Conservation (phyloP, 2,113 vertebrate species). For the Clarias batrachus region DNA sequence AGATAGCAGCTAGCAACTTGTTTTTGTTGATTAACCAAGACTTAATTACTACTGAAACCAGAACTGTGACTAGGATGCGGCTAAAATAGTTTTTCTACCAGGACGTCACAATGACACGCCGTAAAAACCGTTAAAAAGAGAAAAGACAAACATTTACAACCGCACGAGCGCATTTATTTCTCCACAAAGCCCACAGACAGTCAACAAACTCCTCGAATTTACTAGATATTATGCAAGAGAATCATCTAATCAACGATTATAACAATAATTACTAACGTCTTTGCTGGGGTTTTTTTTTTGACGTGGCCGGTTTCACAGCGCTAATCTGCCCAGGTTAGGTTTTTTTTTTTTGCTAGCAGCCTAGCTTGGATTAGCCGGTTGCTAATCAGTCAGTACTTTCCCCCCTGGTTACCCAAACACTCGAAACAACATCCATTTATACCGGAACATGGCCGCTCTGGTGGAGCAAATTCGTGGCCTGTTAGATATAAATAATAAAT, state of each 20-base stretch:
- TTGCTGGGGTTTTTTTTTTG: background rate
- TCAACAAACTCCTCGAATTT: background rate
- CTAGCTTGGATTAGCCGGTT: background rate
- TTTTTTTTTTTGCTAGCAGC: background rate
- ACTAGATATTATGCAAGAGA: background rate
- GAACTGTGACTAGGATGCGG: background rate
- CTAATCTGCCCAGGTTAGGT: background rate
- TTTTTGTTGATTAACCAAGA: background rate
- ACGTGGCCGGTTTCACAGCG: background rate
- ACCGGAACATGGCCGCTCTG: background rate
- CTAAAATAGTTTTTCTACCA: background rate
- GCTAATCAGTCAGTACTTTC: conserved; percentile 10
- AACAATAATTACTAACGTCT: background rate
- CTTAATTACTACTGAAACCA: background rate
- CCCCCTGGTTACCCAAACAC: background rate
- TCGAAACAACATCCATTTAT: background rate
- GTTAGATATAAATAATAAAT: background rate
- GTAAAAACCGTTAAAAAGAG: background rate
- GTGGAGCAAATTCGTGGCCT: background rate
- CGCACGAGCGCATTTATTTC: background rate
- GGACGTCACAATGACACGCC: background rate
- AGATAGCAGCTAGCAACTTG: background rate
- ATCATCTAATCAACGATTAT: background rate
- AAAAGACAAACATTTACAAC: background rate
- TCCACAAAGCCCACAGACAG: background rate